These are phyloP conservation scores for Idaea straminata DNA, from an alignment of 2,888 invertebrate species.

Conservation along the genomic window DNA sequence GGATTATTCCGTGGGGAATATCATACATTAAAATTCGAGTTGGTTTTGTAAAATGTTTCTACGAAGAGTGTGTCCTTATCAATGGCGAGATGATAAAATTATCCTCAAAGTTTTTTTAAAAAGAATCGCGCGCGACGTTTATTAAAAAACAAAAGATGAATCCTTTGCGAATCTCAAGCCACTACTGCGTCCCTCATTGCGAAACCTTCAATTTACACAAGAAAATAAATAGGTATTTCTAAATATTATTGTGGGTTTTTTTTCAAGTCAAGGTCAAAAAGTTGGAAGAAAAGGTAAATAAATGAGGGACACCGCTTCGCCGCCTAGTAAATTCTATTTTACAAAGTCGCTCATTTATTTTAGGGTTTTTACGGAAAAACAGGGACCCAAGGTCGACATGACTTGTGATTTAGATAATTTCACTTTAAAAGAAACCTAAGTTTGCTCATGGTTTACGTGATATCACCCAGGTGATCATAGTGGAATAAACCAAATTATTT, in stretches of 20 bases:
- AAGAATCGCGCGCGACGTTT: not conserved
- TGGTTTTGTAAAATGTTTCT: not conserved
- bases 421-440: not conserved
- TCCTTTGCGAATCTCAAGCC: not conserved
- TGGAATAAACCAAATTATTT: too few species aligned
- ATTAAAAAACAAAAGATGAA: not conserved
- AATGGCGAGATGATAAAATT: not conserved
- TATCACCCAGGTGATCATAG: too few species aligned
- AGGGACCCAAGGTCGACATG: not conserved
- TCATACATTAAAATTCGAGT: not conserved
- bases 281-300: not conserved
- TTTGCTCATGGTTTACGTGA: too few species aligned
- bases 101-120: not conserved
- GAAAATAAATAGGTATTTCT: too few species aligned
- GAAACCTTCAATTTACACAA: not conserved
- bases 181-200: not conserved
- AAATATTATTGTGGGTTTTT: not conserved
- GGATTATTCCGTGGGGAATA: not conserved
- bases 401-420: not conserved
- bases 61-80: not conserved
- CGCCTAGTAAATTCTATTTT: conserved; percentile 1
- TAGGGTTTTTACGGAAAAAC: not conserved
- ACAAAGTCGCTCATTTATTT: not conserved
- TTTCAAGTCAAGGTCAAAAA: not conserved
- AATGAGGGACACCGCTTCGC: not conserved